Evolutionary conservation across 2,113 vertebrate species (phyloP).

Genomic region (Phalacrocorax brasilianus): DNA sequence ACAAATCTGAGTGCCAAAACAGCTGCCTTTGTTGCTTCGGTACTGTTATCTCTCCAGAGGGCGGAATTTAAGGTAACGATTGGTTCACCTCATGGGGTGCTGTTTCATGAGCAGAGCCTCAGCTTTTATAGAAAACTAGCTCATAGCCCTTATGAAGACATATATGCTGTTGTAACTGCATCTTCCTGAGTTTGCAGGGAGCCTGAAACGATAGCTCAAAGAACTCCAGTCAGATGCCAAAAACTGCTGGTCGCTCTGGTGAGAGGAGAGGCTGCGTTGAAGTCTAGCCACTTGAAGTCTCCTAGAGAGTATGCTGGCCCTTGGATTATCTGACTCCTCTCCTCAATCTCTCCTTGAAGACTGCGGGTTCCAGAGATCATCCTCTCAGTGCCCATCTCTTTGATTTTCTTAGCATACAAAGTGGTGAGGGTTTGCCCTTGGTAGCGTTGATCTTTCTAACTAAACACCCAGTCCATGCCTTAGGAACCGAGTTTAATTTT

Average conservation of each 20-base stretch:
- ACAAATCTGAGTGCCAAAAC: background rate
- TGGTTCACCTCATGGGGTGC: background rate
- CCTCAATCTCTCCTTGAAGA: background rate
- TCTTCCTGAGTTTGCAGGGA: background rate
- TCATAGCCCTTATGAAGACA: fast-evolving
- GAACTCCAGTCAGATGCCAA: background rate
- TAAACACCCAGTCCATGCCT: background rate
- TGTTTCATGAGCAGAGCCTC: background rate
- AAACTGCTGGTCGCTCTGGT: background rate
- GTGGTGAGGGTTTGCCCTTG: background rate
- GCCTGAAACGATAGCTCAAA: background rate
- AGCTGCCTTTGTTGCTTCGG: background rate
- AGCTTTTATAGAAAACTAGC: background rate
- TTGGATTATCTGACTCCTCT: background rate
- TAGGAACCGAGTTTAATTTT: background rate
- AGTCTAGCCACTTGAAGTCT: background rate
- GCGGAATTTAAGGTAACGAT: background rate
- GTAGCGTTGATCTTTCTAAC: background rate
- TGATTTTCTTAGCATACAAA: background rate
- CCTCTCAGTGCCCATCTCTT: background rate
- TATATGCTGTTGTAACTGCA: background rate
- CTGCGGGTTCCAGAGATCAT: background rate
- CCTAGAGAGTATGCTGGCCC: background rate
- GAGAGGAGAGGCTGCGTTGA: background rate
- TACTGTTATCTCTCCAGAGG: background rate